Evolutionary conservation across 1,140 invertebrate species (phyloP), one percentile per base, ranked within the genome.

Genomic region (Sycophaga agraensis): DNA sequence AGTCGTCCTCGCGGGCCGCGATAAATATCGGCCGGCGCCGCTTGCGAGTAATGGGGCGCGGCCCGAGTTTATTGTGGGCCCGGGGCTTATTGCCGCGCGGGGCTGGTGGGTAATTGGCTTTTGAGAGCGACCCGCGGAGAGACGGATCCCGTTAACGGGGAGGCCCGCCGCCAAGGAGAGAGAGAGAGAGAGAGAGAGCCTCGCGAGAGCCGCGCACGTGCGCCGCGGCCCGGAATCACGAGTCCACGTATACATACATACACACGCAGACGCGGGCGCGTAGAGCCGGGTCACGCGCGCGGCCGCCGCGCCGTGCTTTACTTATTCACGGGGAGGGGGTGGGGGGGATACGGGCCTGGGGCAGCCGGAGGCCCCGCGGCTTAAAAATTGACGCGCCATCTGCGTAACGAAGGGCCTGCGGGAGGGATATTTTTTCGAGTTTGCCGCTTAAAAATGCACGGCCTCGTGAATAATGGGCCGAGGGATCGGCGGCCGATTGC

Each of bases 301-400:
- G n/a, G n/a, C 64, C 58, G 48, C 64, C 45, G 34, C 53, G 19
- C 43, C 49, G 51, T 62, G 70, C 63, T 76, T 77, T 74, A 79
- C 77, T 79, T 79, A 79, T 79, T 79, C 75, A 79, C 75, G 70
- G 70, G 61, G 58, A 63, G 69, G 21, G 34, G 12, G 35, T 31
- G 66, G 64, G 45, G 64, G 65, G 65, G 64, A 56, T 60, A 65
- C 65, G 69, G 69, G 72, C 70, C 74, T 67, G 68, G 54, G 62
- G 53, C 69, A 73, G 70, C 71, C 73, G 68, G 70, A 60, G 24
- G 0, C 12, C 3, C 4, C 31, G 31, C 12, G 6, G 31, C 31
- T 34, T n/a, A n/a, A n/a, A n/a, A n/a, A n/a, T n/a, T n/a, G n/a
- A n/a, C n/a, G n/a, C n/a, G n/a, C n/a, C n/a, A n/a, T n/a, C n/a